phyloP scores from a whole-genome alignment of 2,797 vertebrate species.

The Delichon dasypus region DNA sequence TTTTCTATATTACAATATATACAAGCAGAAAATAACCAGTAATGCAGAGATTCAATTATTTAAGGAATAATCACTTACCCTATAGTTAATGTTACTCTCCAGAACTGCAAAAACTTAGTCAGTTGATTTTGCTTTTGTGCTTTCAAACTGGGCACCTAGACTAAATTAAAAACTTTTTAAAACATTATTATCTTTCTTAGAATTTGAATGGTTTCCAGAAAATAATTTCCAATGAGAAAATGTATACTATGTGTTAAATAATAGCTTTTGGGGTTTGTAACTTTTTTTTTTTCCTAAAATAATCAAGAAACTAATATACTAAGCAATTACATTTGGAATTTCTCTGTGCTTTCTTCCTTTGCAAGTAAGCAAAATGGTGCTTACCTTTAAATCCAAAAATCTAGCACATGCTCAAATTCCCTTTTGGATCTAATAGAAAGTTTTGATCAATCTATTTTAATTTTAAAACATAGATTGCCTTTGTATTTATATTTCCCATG shows the following conservation, averaged over 20 bases:
- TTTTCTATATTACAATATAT: neutral
- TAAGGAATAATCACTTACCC: neutral
- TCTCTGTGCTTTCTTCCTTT: neutral
- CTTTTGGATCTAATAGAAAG: neutral
- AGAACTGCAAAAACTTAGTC: neutral
- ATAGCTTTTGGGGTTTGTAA: neutral
- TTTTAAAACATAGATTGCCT: slow-evolving; percentile 1
- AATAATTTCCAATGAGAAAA: neutral
- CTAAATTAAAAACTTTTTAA: neutral
- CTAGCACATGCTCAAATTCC: neutral
- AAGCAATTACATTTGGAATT: neutral
- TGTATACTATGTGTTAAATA: neutral
- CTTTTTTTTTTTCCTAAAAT: neutral
- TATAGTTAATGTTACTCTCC: neutral
- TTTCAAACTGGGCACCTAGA: neutral
- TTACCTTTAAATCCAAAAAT: neutral
- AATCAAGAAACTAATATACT: neutral
- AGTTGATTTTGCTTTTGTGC: neutral
- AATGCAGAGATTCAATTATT: neutral
- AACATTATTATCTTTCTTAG: neutral
- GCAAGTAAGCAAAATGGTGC: neutral
- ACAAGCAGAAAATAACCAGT: neutral
- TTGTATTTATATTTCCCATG: slow-evolving; percentile 30
- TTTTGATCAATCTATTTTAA: slow-evolving; percentile 29
- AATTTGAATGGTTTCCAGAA: neutral